phyloP scores from a whole-genome alignment of 2,888 invertebrate species.

The Arge pagana region DNA sequence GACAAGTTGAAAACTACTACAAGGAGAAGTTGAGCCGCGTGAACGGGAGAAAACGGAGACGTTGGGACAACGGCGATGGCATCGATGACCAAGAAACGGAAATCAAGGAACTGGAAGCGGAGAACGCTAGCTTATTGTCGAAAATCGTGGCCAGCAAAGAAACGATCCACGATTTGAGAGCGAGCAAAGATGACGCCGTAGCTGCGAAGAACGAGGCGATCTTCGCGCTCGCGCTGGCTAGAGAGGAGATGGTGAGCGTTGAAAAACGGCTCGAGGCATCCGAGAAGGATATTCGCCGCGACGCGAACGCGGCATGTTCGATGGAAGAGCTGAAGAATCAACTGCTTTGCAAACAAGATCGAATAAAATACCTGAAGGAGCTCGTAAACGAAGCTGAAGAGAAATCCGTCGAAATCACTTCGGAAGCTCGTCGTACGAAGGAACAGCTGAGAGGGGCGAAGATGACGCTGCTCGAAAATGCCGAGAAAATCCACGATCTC shows the following conservation, averaged over 20 bases:
- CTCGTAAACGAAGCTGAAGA: slow-evolving; percentile 23
- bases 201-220: slow-evolving; percentile 38
- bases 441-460: slow-evolving; percentile 16
- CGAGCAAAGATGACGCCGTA: slow-evolving; percentile 33
- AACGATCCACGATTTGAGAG: slow-evolving; percentile 33
- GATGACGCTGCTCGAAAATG: slow-evolving; percentile 7
- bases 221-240: slow-evolving; percentile 30
- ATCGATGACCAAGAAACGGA: slow-evolving; percentile 27
- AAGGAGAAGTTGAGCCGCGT: slow-evolving; percentile 39
- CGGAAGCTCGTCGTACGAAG: slow-evolving; percentile 10
- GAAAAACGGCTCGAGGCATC: slow-evolving; percentile 21
- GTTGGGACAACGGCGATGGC: slow-evolving; percentile 33
- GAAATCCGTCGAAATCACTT: slow-evolving; percentile 1
- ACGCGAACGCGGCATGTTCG: slow-evolving; percentile 7
- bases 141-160: slow-evolving; percentile 33
- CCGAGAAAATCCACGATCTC: slow-evolving; percentile 24
- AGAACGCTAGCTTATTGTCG: slow-evolving; percentile 34
- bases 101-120: slow-evolving; percentile 32
- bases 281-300: slow-evolving; percentile 15
- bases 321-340: slow-evolving; percentile 28
- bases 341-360: slow-evolving; percentile 28
- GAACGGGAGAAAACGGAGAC: slow-evolving; percentile 37
- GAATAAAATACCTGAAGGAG: slow-evolving; percentile 22
- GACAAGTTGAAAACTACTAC: slow-evolving; percentile 41
- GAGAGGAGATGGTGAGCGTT: slow-evolving; percentile 35